A percentile compares a stretch with the other conserved stretches of the same genome.
Evolutionary conservation across 1,140 invertebrate species (phyloP).

Genomic region (Drosophila chauvacae): DNA sequence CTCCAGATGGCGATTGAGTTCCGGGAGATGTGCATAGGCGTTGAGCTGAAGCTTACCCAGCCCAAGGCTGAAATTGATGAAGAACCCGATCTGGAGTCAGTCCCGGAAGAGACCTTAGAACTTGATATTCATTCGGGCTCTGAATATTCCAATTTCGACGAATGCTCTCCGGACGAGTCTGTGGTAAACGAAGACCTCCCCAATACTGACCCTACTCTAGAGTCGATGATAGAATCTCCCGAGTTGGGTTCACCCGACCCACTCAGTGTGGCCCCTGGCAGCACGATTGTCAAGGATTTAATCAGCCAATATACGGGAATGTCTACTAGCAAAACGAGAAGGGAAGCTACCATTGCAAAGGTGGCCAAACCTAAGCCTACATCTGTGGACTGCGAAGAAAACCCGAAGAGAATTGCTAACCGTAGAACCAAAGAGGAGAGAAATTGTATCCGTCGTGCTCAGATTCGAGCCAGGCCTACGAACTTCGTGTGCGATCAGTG

Average conservation of each 20-base stretch:
- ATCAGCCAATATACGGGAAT: slow-evolving; percentile 24
- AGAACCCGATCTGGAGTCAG: not conserved
- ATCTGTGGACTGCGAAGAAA: not conserved
- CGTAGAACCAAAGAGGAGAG: slow-evolving; percentile 49
- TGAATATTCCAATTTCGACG: slow-evolving; percentile 3
- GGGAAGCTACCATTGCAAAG: not conserved
- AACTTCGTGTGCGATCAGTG: slow-evolving; percentile 69
- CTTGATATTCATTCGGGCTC: not conserved
- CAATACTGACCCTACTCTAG: not conserved
- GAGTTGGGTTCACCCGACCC: slow-evolving; percentile 5
- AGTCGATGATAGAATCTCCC: slow-evolving; percentile 1
- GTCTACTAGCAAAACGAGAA: not conserved
- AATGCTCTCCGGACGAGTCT: not conserved
- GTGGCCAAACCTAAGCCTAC: not conserved
- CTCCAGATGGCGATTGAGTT: slow-evolving; percentile 58
- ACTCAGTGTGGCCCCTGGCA: slow-evolving; percentile 21
- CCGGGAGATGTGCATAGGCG: slow-evolving; percentile 57
- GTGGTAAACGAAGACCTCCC: not conserved
- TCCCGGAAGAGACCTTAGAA: slow-evolving; percentile 4
- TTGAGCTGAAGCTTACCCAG: slow-evolving; percentile 41
- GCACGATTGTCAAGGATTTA: slow-evolving; percentile 25
- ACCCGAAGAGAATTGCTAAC: slow-evolving; percentile 6
- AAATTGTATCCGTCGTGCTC: slow-evolving; percentile 60
- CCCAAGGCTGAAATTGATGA: not conserved
- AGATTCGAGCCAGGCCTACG: slow-evolving; percentile 45